A percentile compares a stretch with the other conserved stretches of the same genome.
These are phyloP conservation scores for Aramus guarauna DNA, from an alignment of 2,113 vertebrate species.

Conservation along the genomic window DNA sequence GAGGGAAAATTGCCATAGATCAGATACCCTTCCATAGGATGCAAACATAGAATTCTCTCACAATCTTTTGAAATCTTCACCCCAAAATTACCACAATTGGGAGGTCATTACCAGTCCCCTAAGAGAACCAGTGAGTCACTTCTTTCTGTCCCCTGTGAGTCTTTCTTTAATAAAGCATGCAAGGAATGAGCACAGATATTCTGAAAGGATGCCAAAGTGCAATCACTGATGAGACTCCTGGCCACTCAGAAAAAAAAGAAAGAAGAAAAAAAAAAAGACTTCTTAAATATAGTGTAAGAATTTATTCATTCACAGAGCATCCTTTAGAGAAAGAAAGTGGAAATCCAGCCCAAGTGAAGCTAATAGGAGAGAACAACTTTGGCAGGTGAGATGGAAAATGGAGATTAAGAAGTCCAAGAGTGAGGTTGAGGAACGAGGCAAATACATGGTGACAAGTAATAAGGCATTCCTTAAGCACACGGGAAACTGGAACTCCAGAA, in stretches of 20 bases:
- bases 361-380: constrained; percentile 30
- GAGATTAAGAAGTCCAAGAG: constrained; percentile 27
- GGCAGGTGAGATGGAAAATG: constrained; percentile 42
- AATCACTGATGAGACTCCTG: background rate
- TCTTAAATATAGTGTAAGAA: background rate
- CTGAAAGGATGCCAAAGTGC: background rate
- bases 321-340: constrained; percentile 5
- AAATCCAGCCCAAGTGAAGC: constrained; percentile 23
- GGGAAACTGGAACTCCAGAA: background rate
- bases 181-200: background rate
- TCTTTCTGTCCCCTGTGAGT: background rate
- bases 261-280: background rate
- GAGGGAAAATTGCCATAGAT: background rate
- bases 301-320: background rate
- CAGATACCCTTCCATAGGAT: background rate
- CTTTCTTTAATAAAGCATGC: background rate
- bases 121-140: background rate
- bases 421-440: constrained; percentile 13
- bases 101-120: background rate
- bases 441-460: constrained; percentile 31
- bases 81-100: background rate
- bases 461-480: background rate
- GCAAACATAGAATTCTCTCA: background rate
- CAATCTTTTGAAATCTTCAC: background rate
- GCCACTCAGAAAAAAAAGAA: background rate